A percentile compares a stretch with the other conserved stretches of the same genome.
Evolutionary conservation across 2,888 invertebrate species (phyloP).

Genomic region (Drosophila gaucha): DNA sequence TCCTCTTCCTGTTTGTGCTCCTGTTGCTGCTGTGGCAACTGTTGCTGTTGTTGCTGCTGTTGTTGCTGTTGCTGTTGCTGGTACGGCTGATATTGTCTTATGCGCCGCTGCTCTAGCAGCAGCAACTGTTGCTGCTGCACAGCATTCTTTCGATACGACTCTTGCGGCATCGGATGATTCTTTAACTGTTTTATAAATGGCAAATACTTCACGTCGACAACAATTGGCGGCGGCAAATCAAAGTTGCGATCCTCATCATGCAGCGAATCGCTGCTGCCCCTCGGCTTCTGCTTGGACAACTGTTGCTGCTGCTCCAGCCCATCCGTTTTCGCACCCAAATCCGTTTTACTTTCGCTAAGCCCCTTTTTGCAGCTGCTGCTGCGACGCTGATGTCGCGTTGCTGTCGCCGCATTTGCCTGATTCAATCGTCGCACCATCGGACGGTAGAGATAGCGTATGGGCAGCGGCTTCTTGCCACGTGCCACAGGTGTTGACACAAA

Average conservation of each 20-base stretch:
- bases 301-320: neutral
- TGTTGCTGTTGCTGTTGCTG: neutral
- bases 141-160: neutral
- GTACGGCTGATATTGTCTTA: too few relatives aligned
- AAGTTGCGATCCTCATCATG: neutral
- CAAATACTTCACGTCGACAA: conserved; percentile 49
- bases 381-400: conserved; percentile 21
- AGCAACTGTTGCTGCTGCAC: neutral
- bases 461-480: conserved; percentile 55
- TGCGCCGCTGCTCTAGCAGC: neutral
- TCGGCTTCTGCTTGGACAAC: neutral
- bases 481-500: conserved; percentile 55
- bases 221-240: conserved; percentile 46
- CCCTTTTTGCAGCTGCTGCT: conserved; percentile 25
- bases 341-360: conserved; percentile 1
- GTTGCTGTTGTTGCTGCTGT: neutral
- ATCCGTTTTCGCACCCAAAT: neutral
- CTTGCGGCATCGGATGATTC: conserved; percentile 33
- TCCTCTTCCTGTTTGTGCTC: neutral
- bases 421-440: conserved; percentile 66
- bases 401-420: neutral
- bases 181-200: conserved; percentile 45
- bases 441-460: conserved; percentile 62
- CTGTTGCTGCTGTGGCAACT: neutral
- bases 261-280: conserved; percentile 2